Evolutionary conservation across 2,888 invertebrate species (phyloP).

Genomic region (Himalopsyche kuldschensis): DNA sequence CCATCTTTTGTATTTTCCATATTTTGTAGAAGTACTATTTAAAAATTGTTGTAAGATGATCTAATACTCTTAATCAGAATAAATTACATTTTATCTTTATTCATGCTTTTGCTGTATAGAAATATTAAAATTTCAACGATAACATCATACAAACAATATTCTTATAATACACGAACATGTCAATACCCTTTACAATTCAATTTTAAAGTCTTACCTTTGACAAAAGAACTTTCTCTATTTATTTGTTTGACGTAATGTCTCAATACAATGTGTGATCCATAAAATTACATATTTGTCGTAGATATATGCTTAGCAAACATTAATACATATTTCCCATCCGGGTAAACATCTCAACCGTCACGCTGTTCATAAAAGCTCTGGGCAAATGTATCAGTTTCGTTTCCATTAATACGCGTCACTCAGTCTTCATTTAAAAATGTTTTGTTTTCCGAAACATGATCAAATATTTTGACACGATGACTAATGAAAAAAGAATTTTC

Average conservation of each 20-base stretch:
- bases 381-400: neutral
- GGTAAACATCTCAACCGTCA: constrained; percentile 13
- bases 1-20: too few relatives aligned
- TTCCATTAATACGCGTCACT: constrained; percentile 11
- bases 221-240: neutral
- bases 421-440: constrained; percentile 14
- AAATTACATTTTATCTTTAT: too few relatives aligned
- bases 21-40: too few relatives aligned
- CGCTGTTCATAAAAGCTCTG: neutral
- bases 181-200: too few relatives aligned
- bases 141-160: too few relatives aligned
- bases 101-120: too few relatives aligned
- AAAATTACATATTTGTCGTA: neutral
- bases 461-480: neutral
- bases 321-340: neutral
- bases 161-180: too few relatives aligned
- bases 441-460: constrained; percentile 3
- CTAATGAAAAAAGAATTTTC: neutral
- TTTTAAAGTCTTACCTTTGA: neutral
- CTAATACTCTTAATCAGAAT: too few relatives aligned
- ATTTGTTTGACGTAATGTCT: neutral
- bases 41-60: too few relatives aligned
- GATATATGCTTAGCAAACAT: neutral
- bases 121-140: too few relatives aligned
- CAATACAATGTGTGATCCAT: neutral